Evolutionary conservation across 1,140 invertebrate species (phyloP), one percentile per base, ranked within the genome.

Genomic region (Belonocnema kinseyi): DNA sequence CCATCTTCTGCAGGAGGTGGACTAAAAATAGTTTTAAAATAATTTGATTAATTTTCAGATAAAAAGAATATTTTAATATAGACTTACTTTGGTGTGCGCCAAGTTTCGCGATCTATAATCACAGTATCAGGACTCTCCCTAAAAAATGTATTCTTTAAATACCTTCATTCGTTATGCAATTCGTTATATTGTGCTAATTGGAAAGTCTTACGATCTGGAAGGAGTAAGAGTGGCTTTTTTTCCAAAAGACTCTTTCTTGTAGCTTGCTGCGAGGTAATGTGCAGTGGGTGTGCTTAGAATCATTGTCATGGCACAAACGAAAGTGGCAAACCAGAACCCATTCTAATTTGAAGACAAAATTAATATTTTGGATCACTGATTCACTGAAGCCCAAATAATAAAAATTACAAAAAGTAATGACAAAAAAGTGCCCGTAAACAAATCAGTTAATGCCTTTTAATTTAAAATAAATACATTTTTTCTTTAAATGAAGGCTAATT

Each of bases 281-380:
- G 90, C 88, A n/a, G 81, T 85, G 4, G 92, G 92, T 40, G 91
- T 92, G 17, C 90, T 87, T 6, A 87, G 72, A 56, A 92, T 87
- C 75, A 92, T 85, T 2, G 89, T 73, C 0, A 89, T 26, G 40
- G 85, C 85, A 33, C 91, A 91, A 19, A 92, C 74, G 11, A 92
- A 79, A 13, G 86, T 88, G 3, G 86, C 78, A 80, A 94, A 93
- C 92, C 94, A 94, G 76, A 94, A 93, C 33, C 92, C 94, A 82
- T 94, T 93, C 93, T 93, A 46, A 46, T 46, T 81, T 26, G 89
- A 89, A 82, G 56, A 61, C 26, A 82, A 73, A 75, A 33, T 13
- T 76, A 77, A 74, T 21, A 74, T 75, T 74, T 33, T 73, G 66
- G 40, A 70, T 71, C 8, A 14, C 51, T 51, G 13, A 16, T 73